Base-by-base conservation (phyloP, 1,140 invertebrate species). In the Rhysida immarginata region DNA sequence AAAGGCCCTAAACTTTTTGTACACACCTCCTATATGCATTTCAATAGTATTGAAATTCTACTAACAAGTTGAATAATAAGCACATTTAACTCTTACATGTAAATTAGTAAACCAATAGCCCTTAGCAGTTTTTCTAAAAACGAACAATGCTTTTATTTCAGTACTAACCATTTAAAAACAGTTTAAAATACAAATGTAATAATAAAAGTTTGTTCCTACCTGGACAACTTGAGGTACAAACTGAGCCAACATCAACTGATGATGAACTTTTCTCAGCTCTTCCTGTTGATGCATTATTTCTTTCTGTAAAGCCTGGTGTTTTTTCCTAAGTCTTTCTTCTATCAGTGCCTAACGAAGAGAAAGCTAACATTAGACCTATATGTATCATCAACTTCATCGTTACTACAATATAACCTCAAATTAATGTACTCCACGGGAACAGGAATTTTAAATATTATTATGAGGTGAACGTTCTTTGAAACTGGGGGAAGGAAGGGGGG, bases 211-310 rank as follows among this genome's bases (percentile, higher is more conserved):
- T 8, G 5, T 35, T 35, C 29, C 16, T 16, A 35, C 29, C 29
- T 35, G 5, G 29, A 35, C 29, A 35, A 46, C 18, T 3, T 5
- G 18, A 46, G 44, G 44, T 5, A 5, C 18, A 5, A 46, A 84
- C 68, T 83, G 77, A 0, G 86, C 83, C 62, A 90, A 80, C n/a
- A 89, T 68, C 25, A 92, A 71, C 64, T 90, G 87, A 65, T 91
- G 85, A 21, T 84, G 86, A 2, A 90, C 84, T 58, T 81, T 77
- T 43, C 83, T 74, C 58, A 92, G 66, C 68, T 91, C 87, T 65
- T 89, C 85, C 64, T 91, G 86, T 63, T 91, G 87, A 62, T 85
- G 79, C 25, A 84, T 78, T 55, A 91, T 90, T 59, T 87, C 74
- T 62, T 86, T 81, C 61, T 90, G 85, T 26, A 91, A 70, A 66